Evolutionary conservation across 53 echinoderm and acorn worm genomes (phyloP).

Genomic region (Echinometra lucunter): DNA sequence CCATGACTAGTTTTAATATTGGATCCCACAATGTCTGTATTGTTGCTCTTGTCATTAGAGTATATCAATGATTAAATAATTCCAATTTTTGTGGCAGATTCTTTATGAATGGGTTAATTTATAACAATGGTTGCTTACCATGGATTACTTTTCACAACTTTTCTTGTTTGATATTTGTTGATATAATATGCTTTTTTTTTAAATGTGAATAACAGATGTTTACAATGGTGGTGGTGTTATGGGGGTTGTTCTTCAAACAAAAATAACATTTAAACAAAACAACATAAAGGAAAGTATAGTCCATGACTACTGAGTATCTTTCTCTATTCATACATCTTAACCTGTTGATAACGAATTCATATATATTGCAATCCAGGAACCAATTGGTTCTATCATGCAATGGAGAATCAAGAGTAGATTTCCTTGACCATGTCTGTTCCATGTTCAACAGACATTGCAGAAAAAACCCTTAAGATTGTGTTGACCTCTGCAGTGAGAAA

Average conservation of each 20-base stretch:
- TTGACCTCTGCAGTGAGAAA: too few relatives aligned
- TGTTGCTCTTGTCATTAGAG: background rate
- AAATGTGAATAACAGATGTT: background rate
- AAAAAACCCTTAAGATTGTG: too few relatives aligned
- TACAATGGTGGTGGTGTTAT: background rate
- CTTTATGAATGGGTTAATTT: background rate
- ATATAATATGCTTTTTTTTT: too few relatives aligned
- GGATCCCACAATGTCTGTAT: background rate
- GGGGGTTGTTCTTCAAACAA: background rate
- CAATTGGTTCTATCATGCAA: too few relatives aligned
- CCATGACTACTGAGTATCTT: background rate
- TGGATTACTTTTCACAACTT: background rate
- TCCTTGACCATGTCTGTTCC: too few relatives aligned
- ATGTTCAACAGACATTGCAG: too few relatives aligned
- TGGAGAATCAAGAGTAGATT: too few relatives aligned
- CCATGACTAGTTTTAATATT: background rate
- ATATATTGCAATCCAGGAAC: too few relatives aligned
- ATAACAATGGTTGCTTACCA: background rate
- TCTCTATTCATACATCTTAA: too few relatives aligned
- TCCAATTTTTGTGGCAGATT: background rate
- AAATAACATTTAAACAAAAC: background rate
- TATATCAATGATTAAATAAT: conserved; percentile 31
- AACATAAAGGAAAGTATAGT: background rate
- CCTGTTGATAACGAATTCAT: too few relatives aligned
- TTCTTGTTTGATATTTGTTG: background rate